These are phyloP conservation scores for Burhinus oedicnemus DNA, from an alignment of 2,113 vertebrate genomes.

Conservation along the genomic window DNA sequence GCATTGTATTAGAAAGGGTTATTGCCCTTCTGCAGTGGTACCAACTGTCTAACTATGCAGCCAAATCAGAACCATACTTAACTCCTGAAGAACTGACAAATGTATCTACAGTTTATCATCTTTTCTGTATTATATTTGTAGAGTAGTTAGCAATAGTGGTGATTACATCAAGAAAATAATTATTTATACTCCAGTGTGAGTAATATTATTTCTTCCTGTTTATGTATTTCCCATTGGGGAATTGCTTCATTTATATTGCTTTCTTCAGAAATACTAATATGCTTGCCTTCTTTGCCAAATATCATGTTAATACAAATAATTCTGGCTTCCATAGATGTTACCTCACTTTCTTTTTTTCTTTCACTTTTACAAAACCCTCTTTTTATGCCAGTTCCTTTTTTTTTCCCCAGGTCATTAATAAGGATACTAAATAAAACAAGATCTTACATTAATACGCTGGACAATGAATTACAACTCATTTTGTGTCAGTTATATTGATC, in stretches of 20 bases:
- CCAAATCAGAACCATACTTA: background rate
- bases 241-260: background rate
- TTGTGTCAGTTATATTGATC: background rate
- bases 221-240: background rate
- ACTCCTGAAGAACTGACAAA: background rate
- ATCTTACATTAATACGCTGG: background rate
- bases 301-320: background rate
- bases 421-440: background rate
- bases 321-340: background rate
- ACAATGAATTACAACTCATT: background rate
- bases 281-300: background rate
- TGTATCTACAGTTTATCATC: background rate
- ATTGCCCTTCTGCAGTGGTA: background rate
- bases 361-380: background rate
- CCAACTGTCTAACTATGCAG: background rate
- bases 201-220: background rate
- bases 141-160: background rate
- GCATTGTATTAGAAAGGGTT: background rate
- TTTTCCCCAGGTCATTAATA: background rate
- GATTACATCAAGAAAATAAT: background rate
- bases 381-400: background rate
- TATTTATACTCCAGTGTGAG: background rate
- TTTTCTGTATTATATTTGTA: background rate
- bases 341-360: background rate
- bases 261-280: background rate